Base-by-base conservation (phyloP, 2,888 invertebrate genomes). In the Serripes groenlandicus region DNA sequence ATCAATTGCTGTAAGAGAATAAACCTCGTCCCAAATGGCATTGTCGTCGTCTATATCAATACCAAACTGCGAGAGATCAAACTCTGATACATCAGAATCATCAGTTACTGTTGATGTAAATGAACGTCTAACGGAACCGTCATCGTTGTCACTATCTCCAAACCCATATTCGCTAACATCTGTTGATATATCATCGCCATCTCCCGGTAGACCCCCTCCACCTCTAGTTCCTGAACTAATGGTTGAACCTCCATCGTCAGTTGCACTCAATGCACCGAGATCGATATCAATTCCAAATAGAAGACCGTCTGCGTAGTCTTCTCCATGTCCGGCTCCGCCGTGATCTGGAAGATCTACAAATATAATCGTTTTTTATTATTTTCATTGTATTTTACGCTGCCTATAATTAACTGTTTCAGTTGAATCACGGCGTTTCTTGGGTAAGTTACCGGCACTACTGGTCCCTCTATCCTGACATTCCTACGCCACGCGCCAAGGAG, bases 241-340 rank as follows among this genome's bases (percentile, higher is more conserved):
- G 3, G 4, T 62, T 0, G 21, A n/a, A 4, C 7, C 34, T 4
- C 62, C 21, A 21, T 34, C 32, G n/a, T 30, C 28, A 30, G 28
- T 21, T 3, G 32, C 4, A 9, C 32, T 34, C 0, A 42, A 21
- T 23, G 23, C 66, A 9, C 21, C 15, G 0, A n/a, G 42, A 42
- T 37, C 42, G 11, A 66, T 9, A 23, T 66, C 66, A 23, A 66
- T 28, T 26, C 42, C 66, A n/a, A 66, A 66, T 2, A 26, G 21
- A 11, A 11, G 18, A 18, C 66, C 66, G 34, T 70, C 70, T 9
- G 70, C 52, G 32, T n/a, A 52, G 5, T 52, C 70, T 21, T 52
- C 54, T 28, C 70, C 70, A n/a, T 32, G 30, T 11, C 52, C 70
- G 11, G 54, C 70, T 30, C 70, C 70, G 2, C 70, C 52, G 1